Evolutionary conservation across 2,113 vertebrate genomes (phyloP), one percentile per base, ranked within the genome.

Genomic region (Protomyctophum bolini): DNA sequence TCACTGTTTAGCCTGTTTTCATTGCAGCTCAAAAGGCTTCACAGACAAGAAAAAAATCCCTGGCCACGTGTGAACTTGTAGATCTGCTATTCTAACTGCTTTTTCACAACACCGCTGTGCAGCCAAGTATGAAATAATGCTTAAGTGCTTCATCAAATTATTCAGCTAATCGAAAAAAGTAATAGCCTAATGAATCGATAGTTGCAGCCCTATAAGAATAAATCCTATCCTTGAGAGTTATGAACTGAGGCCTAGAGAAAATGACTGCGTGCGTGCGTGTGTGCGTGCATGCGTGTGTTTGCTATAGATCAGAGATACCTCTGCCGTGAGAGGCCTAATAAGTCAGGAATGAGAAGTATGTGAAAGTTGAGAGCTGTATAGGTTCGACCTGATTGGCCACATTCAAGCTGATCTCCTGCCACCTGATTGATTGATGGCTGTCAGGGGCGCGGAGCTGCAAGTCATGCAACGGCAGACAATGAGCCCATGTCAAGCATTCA

Each of bases 341-440:
- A 73, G 41, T 14, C 59, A 77, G 70, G 55, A 79, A 85, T 45
- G 48, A 62, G 55, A 75, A 83, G 82, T 60, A 84, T 79, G 80
- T 86, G 75, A 63, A 81, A 81, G 52, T 47, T 78, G 75, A 89
- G 84, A 70, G 74, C 51, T 62, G 21, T 21, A 21, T 21, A 21
- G 21, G 72, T 65, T 65, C 0, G 10, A 70, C 76, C 72, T 79
- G 82, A 85, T 88, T 65, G 62, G 63, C 70, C 50, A 57, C 81
- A 73, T 85, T 79, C 73, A 72, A 51, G 21, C 75, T 28, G 71
- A 79, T 55, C 50, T 52, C 3, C n/a, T n/a, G 41, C 5, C 7
- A 14, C 41, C 1, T 75, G 82, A 84, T 76, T 82, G 84, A 86
- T 74, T 85, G 86, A 86, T 76, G 75, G 45, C 3, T 72, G 76